Conservation (phyloP, 2,888 invertebrate genomes). For the Philereme transversata region DNA sequence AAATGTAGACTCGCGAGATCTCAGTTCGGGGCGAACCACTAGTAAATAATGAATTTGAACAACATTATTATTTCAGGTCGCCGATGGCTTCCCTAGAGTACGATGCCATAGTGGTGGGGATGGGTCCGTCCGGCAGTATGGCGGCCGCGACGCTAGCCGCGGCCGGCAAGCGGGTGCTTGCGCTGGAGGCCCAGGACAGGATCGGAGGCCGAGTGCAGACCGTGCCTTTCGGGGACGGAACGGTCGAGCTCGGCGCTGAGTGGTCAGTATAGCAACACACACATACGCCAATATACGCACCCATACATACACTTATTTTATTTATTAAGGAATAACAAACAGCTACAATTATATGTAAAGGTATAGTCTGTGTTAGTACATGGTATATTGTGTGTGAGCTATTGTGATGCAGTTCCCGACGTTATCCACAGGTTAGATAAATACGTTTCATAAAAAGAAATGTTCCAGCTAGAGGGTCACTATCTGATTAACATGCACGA, state of each 20-base stretch:
- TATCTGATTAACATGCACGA: no score
- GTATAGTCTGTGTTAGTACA: no score
- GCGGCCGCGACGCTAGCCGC: slow-evolving; percentile 58
- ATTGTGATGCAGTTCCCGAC: no score
- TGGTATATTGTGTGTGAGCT: no score
- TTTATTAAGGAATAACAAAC: no score
- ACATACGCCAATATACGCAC: no score
- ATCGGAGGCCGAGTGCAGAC: slow-evolving; percentile 70
- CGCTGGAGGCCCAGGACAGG: slow-evolving; percentile 61
- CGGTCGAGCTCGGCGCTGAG: slow-evolving; percentile 70
- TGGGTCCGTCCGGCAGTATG: slow-evolving; percentile 62
- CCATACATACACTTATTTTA: no score
- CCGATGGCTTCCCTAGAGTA: slow-evolving; percentile 45
- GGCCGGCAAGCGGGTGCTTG: slow-evolving; percentile 62
- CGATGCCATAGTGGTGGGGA: slow-evolving; percentile 66
- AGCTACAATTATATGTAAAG: no score
- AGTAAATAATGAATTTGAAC: neutral
- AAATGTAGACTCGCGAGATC: neutral
- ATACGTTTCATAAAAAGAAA: no score
- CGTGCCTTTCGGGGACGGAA: slow-evolving; percentile 61
- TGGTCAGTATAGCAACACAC: slow-evolving; percentile 53
- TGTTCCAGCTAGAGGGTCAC: no score
- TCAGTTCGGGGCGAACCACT: neutral
- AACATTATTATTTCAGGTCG: slow-evolving; percentile 37
- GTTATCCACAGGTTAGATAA: no score